Conservation (phyloP, 2,113 vertebrate species). For the Brachyhypopomus occidentalis region DNA sequence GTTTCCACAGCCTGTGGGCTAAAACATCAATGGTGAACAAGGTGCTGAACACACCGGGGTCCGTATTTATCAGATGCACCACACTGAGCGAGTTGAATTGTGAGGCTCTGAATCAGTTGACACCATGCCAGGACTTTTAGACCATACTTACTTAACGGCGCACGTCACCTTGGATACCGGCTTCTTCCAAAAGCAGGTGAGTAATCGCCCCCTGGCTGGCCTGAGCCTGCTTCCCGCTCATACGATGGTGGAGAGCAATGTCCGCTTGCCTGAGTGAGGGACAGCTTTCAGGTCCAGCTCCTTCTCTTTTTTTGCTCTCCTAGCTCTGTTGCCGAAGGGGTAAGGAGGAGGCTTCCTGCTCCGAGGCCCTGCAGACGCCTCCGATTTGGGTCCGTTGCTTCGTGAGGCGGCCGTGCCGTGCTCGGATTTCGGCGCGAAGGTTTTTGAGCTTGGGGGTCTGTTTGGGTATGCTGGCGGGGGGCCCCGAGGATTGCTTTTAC, state of each 20-base stretch:
- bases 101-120: slow-evolving; percentile 11
- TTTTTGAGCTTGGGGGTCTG: slow-evolving; percentile 37
- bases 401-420: slow-evolving; percentile 41
- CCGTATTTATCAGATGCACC: slow-evolving; percentile 13
- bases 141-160: slow-evolving; percentile 67
- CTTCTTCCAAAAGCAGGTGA: slow-evolving; percentile 61
- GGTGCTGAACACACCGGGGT: slow-evolving; percentile 14
- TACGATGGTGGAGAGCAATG: slow-evolving; percentile 77
- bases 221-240: slow-evolving; percentile 60
- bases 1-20: background rate
- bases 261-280: slow-evolving; percentile 71
- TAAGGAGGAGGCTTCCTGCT: slow-evolving; percentile 74
- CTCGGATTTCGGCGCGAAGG: slow-evolving; percentile 39
- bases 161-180: slow-evolving; percentile 68
- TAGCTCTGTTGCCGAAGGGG: slow-evolving; percentile 61
- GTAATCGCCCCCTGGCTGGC: slow-evolving; percentile 59
- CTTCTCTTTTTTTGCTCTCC: slow-evolving; percentile 58
- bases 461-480: slow-evolving; percentile 57
- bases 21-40: background rate
- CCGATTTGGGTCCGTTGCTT: slow-evolving; percentile 35
- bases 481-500: slow-evolving; percentile 34
- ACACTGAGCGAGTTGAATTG: slow-evolving; percentile 21
- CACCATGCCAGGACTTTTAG: slow-evolving; percentile 8
- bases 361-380: slow-evolving; percentile 44
- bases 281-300: slow-evolving; percentile 65